phyloP scores from a whole-genome alignment of 2,113 vertebrate species.

The Paramisgurnus dabryanus region DNA sequence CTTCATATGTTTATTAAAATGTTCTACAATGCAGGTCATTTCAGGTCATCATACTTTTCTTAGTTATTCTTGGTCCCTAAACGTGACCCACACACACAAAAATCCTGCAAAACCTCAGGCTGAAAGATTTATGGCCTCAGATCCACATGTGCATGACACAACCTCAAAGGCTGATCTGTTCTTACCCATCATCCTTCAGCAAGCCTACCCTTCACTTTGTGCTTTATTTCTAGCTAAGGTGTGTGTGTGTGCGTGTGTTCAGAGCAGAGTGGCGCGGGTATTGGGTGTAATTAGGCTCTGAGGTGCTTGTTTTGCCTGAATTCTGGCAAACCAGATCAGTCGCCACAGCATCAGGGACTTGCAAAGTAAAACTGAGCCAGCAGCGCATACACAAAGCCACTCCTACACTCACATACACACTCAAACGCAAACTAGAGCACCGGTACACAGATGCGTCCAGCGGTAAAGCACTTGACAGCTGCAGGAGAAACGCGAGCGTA shows the following conservation, averaged over 20 bases:
- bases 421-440: constrained; percentile 6
- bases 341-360: not conserved
- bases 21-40: too few relatives aligned
- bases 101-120: not conserved
- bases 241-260: constrained; percentile 26
- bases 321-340: constrained; percentile 30
- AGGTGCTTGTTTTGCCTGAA: constrained; percentile 51
- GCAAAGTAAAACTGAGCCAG: constrained; percentile 27
- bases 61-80: too few relatives aligned
- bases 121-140: not conserved
- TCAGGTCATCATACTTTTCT: too few relatives aligned
- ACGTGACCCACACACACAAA: too few relatives aligned
- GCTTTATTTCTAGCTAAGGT: not conserved
- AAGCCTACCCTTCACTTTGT: not conserved
- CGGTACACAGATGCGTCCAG: constrained; percentile 2
- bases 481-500: not conserved
- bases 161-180: constrained; percentile 1
- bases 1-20: too few relatives aligned
- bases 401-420: constrained; percentile 32
- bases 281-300: constrained; percentile 46
- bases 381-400: constrained; percentile 33
- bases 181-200: not conserved
- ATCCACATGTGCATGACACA: not conserved
- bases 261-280: constrained; percentile 19
- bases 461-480: constrained; percentile 16